Base-by-base conservation (phyloP, 2,797 vertebrate species). In the Pantherophis alleghaniensis region DNA sequence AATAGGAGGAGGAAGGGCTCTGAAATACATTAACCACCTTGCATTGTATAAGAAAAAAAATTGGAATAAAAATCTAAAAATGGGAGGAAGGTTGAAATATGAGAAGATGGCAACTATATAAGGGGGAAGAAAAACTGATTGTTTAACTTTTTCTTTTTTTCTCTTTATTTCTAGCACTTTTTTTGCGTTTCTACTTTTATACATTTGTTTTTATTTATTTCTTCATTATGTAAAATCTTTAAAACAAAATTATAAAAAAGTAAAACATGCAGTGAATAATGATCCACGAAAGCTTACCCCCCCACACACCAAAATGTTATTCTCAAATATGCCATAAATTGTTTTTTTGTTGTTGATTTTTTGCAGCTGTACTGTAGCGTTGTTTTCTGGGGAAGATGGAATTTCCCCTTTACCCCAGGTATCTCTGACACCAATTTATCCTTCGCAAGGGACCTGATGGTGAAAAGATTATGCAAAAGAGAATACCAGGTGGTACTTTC, bases 401-500 rank as follows among this genome's bases (percentile, higher is more conserved):
- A 66, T 91, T 91, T 83, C 74, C 56, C 56, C 24, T n/a, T 9
- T 7, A n/a, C 32, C 51, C n/a, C 90, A 91, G 87, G 87, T 91
- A 69, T 32, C 11, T 11, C 1, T 56, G 32, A 86, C 51, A 56
- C n/a, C 51, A 10, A 32, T 24, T 53, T 66, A 83, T 63, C 86
- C 56, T 91, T 22, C 22, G 7, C 28, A 28, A 9, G 3, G 12
- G 5, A 55, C 12, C 16, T 5, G 14, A 9, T 47, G 24, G 18
- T 2, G 5, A 51, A 92, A 42, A 47, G 37, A 6, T 6, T 69
- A 90, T 32, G 26, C 51, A 79, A 37, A 2, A 20, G 37, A 69
- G 12, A 86, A 56, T 10, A 32, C 32, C 37, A 28, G 26, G 42
- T 91, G 93, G 90, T 91, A 32, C 87, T 91, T 93, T 93, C 89